Conservation (phyloP, 2,797 vertebrate species). For the Lacerta agilis region DNA sequence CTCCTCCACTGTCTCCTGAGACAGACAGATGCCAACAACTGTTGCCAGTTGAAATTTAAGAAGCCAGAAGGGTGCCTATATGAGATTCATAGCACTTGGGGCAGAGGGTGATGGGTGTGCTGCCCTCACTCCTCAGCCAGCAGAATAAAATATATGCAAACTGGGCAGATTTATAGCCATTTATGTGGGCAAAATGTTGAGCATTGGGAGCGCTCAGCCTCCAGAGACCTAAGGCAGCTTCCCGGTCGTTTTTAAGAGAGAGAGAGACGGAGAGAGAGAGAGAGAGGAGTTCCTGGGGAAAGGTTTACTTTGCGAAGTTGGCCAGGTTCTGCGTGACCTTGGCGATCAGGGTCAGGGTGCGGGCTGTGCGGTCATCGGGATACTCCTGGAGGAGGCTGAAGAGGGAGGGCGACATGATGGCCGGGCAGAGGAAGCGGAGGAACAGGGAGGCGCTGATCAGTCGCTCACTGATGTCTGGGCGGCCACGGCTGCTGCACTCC, state of each 20-base stretch:
- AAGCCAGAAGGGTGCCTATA: background rate
- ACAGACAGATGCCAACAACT: too few species aligned
- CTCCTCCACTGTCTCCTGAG: too few species aligned
- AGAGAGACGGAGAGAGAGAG: background rate
- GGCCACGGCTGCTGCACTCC: conserved; percentile 94
- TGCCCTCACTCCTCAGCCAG: background rate
- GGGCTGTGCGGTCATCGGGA: conserved; percentile 95
- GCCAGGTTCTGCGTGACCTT: conserved; percentile 99
- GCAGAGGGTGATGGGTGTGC: too few species aligned
- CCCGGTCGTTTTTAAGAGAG: rapidly evolving
- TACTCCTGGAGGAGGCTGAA: conserved; percentile 98
- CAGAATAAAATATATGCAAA: background rate
- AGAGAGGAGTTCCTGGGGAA: rapidly evolving
- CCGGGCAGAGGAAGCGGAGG: conserved; percentile 95
- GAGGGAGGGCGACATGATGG: conserved; percentile 98
- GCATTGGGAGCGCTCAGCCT: background rate
- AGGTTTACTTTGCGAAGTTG: conserved; percentile 95
- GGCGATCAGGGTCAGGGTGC: conserved; percentile 96
- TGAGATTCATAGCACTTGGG: background rate
- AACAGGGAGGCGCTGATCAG: conserved; percentile 98
- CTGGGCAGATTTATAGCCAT: background rate
- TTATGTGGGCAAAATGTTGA: background rate
- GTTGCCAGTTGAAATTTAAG: background rate
- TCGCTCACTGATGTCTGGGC: conserved; percentile 96
- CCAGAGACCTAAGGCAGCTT: background rate